Evolutionary conservation across 2,113 vertebrate species (phyloP).

Genomic region (Ictidomys tridecemlineatus): DNA sequence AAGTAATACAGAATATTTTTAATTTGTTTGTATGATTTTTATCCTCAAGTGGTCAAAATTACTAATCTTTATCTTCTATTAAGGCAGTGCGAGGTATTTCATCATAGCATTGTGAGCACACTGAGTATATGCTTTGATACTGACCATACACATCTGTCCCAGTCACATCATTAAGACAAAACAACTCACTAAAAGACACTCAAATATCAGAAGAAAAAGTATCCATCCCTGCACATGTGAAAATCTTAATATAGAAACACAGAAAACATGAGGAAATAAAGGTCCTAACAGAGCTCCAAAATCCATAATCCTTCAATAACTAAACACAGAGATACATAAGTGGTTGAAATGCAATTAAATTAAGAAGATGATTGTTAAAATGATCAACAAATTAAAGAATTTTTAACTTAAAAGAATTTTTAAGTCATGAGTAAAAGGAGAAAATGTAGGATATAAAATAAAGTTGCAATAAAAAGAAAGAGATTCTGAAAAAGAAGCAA

Average conservation of each 20-base stretch:
- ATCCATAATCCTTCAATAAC: background rate
- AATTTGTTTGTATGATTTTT: background rate
- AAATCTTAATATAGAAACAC: background rate
- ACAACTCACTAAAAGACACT: background rate
- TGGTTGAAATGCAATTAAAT: background rate
- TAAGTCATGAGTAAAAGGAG: background rate
- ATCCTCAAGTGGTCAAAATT: background rate
- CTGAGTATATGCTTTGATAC: background rate
- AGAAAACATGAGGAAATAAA: background rate
- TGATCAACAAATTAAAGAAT: background rate
- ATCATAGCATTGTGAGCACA: background rate
- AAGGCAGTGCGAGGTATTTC: background rate
- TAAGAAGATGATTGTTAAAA: background rate
- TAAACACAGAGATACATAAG: background rate
- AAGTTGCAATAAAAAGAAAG: background rate
- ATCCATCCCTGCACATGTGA: background rate
- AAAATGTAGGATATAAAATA: background rate
- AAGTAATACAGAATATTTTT: no score
- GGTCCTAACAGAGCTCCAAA: background rate
- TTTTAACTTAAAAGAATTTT: background rate
- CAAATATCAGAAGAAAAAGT: background rate
- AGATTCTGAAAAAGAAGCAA: background rate
- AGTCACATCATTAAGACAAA: background rate
- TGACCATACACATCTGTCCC: background rate
- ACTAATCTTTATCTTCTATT: background rate